A percentile compares a stretch with the other conserved stretches of the same genome.
Evolutionary conservation across 2,888 invertebrate species (phyloP).

Genomic region (Limnephilus auricula): DNA sequence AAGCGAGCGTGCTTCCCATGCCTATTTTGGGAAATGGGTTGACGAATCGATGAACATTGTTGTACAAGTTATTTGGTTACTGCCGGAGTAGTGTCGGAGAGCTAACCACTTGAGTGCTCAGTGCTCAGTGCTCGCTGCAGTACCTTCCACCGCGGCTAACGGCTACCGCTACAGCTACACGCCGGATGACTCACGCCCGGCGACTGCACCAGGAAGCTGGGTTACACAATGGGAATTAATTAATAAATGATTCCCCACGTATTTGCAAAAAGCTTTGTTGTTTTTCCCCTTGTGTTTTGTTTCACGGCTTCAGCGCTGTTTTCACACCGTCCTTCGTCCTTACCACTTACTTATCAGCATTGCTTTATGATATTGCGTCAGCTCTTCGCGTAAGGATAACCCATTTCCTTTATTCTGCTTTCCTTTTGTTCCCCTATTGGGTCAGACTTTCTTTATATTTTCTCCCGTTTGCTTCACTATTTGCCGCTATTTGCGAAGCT

Average conservation of each 20-base stretch:
- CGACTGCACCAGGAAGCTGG: not conserved
- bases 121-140: not conserved
- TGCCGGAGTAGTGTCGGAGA: not conserved
- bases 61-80: not conserved
- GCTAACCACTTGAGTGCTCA: not conserved
- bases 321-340: not conserved
- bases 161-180: not conserved
- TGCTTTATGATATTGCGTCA: not conserved
- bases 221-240: not conserved
- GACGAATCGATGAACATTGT: conserved; percentile 33
- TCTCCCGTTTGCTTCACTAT: not conserved
- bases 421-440: not conserved
- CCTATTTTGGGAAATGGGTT: conserved; percentile 8
- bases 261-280: conserved; percentile 10
- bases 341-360: not conserved
- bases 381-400: conserved; percentile 11
- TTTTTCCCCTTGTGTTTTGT: conserved; percentile 10
- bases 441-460: not conserved
- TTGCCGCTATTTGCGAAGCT: not conserved
- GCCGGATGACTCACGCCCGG: conserved; percentile 12
- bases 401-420: not conserved
- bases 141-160: not conserved
- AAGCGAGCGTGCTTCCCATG: conserved; percentile 18
- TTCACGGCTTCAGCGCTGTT: conserved; percentile 5
- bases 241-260: conserved; percentile 2